phyloP scores from a whole-genome alignment of 2,113 vertebrate species.

The Caranx ignobilis region DNA sequence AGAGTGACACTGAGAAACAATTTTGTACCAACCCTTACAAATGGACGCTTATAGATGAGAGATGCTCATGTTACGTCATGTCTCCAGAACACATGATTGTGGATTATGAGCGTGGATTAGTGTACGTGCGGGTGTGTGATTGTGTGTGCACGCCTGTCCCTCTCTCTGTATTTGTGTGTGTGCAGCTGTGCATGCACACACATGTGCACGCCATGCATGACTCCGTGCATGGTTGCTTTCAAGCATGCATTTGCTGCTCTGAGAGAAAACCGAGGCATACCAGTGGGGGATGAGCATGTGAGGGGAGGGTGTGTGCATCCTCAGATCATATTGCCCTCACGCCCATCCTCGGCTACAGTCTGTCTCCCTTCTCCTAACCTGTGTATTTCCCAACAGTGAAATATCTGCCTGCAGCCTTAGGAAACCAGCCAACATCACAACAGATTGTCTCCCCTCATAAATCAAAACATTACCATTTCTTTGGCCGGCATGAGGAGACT shows the following conservation, averaged over 20 bases:
- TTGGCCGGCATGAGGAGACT: slow-evolving; percentile 43
- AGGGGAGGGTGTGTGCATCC: slow-evolving; percentile 70
- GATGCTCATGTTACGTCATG: slow-evolving; percentile 76
- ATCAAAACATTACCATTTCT: slow-evolving; percentile 67
- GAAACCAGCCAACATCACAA: slow-evolving; percentile 67
- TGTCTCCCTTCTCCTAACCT: slow-evolving; percentile 51
- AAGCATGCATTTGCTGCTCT: slow-evolving; percentile 63
- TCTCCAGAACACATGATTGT: slow-evolving; percentile 72
- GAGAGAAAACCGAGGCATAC: slow-evolving; percentile 33
- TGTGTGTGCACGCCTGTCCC: slow-evolving; percentile 34
- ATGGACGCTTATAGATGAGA: slow-evolving; percentile 52
- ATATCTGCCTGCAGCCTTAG: slow-evolving; percentile 63
- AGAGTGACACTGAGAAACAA: neutral
- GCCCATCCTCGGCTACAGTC: slow-evolving; percentile 70
- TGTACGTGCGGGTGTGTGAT: slow-evolving; percentile 42
- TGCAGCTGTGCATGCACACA: slow-evolving; percentile 65
- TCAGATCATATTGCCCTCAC: slow-evolving; percentile 77
- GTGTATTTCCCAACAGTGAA: slow-evolving; percentile 65
- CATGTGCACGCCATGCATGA: slow-evolving; percentile 58
- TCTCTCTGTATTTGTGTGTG: slow-evolving; percentile 21
- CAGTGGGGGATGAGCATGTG: slow-evolving; percentile 62
- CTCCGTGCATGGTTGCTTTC: slow-evolving; percentile 64
- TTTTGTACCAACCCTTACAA: slow-evolving; percentile 39
- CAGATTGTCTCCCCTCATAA: slow-evolving; percentile 66
- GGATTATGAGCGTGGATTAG: slow-evolving; percentile 72